Evolutionary conservation across 1,140 invertebrate species (phyloP), one percentile per base, ranked within the genome.

Genomic region (Drosophila lini): DNA sequence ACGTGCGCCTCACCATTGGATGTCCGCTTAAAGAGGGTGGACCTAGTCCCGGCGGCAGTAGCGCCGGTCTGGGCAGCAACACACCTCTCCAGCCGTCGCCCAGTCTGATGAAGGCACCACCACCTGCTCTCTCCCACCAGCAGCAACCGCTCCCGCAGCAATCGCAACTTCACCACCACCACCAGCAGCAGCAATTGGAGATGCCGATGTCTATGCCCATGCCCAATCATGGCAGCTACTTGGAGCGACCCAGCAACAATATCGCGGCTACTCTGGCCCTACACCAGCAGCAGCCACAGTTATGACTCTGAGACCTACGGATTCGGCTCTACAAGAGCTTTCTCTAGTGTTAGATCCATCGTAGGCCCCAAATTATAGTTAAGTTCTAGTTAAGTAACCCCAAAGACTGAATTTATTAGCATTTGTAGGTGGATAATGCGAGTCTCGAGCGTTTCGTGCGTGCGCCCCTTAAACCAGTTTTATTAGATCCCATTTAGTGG

Each of bases 1-100:
- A 96, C 59, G 97, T 99, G 48, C 97, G 96, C 0, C 94, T 99
- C 36, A 98, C 97, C 32, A 97, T 98, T 75, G 96, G 96, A 3
- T 94, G 95, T 77, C 95, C 95, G 5, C 60, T 89, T 0, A 93
- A 95, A 74, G 95, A 95, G 91, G 94, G 94, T 73, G 94, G 93
- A 64, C 88, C 88, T 9, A 89, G 78, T 61, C 77, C 88, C 6
- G 78, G 82, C 0, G 78, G 79, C 16, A 85, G 81, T 50, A 89
- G 83, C 22, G 61, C 70, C 16, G 59, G 90, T 9, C 31, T 91
- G 50, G 68, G 86, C 47, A 74, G 80, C 47, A 74, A 83, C 25
- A 75, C 85, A 7, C 67, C 84, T 0, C 48, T 71, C 7, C 80
- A 84, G 40, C 67, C 80, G n/a, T 88, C 84, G 8, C 84, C 84